Evolutionary conservation across 2,888 invertebrate species (phyloP).

Genomic region (Odiellus spinosus): DNA sequence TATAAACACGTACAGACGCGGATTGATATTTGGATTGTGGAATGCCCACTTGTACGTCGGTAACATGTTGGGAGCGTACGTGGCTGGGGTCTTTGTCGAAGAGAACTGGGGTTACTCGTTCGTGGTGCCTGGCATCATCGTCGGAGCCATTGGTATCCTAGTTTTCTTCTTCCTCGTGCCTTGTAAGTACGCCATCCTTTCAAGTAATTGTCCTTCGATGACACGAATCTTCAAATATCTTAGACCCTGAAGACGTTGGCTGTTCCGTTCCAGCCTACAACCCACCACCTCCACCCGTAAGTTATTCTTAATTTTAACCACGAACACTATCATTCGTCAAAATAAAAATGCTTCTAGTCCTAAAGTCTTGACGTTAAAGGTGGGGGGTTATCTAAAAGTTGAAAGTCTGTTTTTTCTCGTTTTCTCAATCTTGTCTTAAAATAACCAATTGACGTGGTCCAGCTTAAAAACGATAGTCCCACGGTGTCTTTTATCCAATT

Average conservation of each 20-base stretch:
- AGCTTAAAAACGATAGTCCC: background rate
- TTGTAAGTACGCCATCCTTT: constrained; percentile 30
- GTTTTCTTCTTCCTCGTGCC: constrained; percentile 70
- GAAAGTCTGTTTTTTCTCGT: too few relatives aligned
- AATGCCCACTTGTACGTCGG: constrained; percentile 93
- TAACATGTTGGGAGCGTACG: constrained; percentile 79
- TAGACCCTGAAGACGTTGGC: constrained; percentile 57
- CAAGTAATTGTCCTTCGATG: constrained; percentile 29
- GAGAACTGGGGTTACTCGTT: constrained; percentile 79
- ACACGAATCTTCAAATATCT: constrained; percentile 5
- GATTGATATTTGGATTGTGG: constrained; percentile 86
- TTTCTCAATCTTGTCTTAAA: too few relatives aligned
- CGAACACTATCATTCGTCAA: too few relatives aligned
- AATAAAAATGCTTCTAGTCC: too few relatives aligned
- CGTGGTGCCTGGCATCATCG: constrained; percentile 61
- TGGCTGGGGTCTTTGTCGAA: constrained; percentile 73
- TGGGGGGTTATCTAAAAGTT: too few relatives aligned
- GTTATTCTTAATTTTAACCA: too few relatives aligned
- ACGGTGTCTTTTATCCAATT: background rate
- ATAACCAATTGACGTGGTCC: too few relatives aligned
- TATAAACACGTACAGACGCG: constrained; percentile 22
- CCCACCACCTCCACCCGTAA: background rate
- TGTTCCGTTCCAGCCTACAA: constrained; percentile 31
- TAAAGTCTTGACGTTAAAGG: too few relatives aligned
- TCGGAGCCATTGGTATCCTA: constrained; percentile 48